Evolutionary conservation across 2,113 vertebrate species (phyloP), one percentile per base, ranked within the genome.

Genomic region (Procavia capensis): DNA sequence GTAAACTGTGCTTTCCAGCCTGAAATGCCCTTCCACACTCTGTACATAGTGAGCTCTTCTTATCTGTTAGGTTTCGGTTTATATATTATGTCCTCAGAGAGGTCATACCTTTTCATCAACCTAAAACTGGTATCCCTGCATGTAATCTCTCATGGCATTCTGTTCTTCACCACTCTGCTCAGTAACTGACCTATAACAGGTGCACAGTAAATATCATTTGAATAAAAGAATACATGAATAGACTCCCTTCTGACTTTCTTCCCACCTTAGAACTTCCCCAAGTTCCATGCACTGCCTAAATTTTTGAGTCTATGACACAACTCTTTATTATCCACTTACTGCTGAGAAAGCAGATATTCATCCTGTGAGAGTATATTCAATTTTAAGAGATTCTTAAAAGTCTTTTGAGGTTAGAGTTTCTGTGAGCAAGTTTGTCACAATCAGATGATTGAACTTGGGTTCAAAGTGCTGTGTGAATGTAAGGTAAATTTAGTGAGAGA

Each of bases 311-410:
- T 85, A 22, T 86, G 57, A 11, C 27, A 47, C 81, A 75, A 47
- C 2, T 78, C 57, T 72, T 72, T 47, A 91, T 25, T 81, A 31
- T 81, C 70, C 50, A 59, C 74, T 95, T 82, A 43, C 24, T 80
- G 17, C 27, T 94, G 24, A 94, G 72, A 94, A 57, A 88, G 61
- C 17, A 79, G 92, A 57, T 27, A 59, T 83, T 47, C 27, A 83
- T 72, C 64, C 57, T 90, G 59, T 83, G 61, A 90, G 45, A 63
- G n/a, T 34, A 68, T 63, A 66, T 96, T 92, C 92, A 80, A 61
- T 90, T 95, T 90, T 84, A n/a, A 74, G 86, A 97, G 31, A 74
- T 29, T 80, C 63, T 79, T 90, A 87, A 91, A 61, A 83, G 19
- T 57, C 36, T 85, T 79, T 79, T 95, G 66, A 93, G 64, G 54